These are phyloP conservation scores for Hemichromis elongatus DNA, from an alignment of 2,113 vertebrate species.

Conservation along the genomic window DNA sequence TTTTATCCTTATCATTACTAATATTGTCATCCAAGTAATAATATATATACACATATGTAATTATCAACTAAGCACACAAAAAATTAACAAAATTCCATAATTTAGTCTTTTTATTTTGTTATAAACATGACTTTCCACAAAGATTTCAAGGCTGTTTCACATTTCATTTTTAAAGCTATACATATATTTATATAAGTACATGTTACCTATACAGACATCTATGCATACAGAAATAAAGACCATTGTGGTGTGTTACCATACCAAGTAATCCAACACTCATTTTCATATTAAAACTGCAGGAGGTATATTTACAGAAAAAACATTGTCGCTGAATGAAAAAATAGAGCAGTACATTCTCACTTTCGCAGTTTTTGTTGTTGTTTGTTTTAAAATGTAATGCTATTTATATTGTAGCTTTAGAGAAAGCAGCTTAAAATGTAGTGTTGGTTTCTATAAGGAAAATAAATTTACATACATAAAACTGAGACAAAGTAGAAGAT, in stretches of 20 bases:
- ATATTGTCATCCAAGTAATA: background rate
- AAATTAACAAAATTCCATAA: background rate
- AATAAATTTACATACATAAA: background rate
- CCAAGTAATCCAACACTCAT: background rate
- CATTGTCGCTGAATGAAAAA: slow-evolving; percentile 5
- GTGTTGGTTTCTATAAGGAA: background rate
- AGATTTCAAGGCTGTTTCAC: no score
- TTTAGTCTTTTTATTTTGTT: background rate
- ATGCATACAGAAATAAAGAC: background rate
- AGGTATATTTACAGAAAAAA: background rate
- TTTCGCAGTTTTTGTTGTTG: background rate
- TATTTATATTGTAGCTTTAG: background rate
- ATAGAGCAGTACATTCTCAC: background rate
- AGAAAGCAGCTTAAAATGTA: background rate
- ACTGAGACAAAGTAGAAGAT: background rate
- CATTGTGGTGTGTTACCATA: background rate
- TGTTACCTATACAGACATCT: background rate
- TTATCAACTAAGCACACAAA: background rate
- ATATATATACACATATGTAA: background rate
- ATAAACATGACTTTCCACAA: background rate
- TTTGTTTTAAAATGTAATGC: background rate
- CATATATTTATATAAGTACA: background rate
- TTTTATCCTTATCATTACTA: background rate
- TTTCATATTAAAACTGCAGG: background rate
- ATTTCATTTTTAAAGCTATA: background rate